A percentile compares a stretch with the other conserved stretches of the same genome.
These are phyloP conservation scores for Albula glossodonta DNA, from an alignment of 2,113 vertebrate genomes.

Conservation along the genomic window DNA sequence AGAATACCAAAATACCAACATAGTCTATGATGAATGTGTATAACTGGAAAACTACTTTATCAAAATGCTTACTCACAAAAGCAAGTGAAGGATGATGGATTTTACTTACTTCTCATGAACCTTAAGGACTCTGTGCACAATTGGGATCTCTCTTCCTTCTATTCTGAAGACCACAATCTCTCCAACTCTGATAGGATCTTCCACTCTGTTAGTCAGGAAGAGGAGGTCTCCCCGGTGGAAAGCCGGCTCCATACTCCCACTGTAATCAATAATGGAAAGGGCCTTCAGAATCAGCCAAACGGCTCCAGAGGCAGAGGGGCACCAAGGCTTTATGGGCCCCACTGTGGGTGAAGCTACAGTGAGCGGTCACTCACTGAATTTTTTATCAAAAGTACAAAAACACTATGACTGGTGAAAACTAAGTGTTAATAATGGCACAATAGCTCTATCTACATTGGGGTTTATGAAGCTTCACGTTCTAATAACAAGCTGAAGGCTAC, in stretches of 20 bases:
- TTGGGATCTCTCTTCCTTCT: constrained; percentile 98
- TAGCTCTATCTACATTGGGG: neutral
- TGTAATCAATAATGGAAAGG: constrained; percentile 51
- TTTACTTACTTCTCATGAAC: constrained; percentile 93
- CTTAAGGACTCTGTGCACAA: constrained; percentile 96
- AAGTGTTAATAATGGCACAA: neutral
- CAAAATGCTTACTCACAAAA: neutral
- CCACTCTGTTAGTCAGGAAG: constrained; percentile 92
- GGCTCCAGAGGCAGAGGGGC: neutral
- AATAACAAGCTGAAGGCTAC: no score
- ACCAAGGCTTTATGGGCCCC: neutral
- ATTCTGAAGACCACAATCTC: constrained; percentile 99
- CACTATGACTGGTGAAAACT: neutral
- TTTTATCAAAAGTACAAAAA: neutral
- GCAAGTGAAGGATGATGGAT: neutral
- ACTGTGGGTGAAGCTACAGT: neutral
- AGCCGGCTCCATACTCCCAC: constrained; percentile 97
- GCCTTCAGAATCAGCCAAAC: neutral
- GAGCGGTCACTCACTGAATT: neutral
- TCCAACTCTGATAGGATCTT: constrained; percentile 97
- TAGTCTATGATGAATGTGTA: neutral
- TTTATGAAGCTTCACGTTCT: neutral
- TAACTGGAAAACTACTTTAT: neutral
- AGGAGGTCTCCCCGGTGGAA: constrained; percentile 97
- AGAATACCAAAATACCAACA: neutral